These are phyloP conservation scores for Mungos mungo DNA, from an alignment of 2,113 vertebrate genomes.

Conservation along the genomic window DNA sequence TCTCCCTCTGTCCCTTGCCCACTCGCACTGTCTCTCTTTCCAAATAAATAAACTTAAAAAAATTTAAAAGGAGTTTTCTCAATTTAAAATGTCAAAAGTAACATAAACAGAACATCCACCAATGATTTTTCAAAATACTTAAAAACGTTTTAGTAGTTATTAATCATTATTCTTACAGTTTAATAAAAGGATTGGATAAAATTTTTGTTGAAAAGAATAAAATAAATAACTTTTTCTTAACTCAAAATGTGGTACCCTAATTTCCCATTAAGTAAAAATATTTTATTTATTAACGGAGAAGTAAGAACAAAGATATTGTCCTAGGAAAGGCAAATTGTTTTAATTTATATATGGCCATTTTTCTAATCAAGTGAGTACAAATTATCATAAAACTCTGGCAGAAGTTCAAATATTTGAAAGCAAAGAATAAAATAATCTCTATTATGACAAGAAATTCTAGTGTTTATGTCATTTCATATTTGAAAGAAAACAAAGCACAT, in stretches of 20 bases:
- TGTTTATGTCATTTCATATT: conserved; percentile 2
- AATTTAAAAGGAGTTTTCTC: background rate
- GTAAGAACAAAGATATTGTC: conserved; percentile 52
- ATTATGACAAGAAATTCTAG: background rate
- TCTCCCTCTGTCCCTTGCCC: too few species aligned
- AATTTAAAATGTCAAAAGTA: conserved; percentile 19
- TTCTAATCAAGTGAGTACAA: conserved; percentile 47
- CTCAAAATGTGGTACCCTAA: background rate
- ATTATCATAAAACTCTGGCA: conserved; percentile 40
- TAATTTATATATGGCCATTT: conserved; percentile 58
- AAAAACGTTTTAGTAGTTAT: background rate
- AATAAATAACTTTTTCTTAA: conserved; percentile 27
- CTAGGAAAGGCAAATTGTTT: conserved; percentile 53
- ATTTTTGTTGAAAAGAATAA: conserved; percentile 26
- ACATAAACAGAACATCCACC: background rate
- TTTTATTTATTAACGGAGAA: conserved; percentile 51
- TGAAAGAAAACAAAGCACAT: background rate
- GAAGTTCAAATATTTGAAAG: conserved; percentile 44
- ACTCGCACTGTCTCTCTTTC: too few species aligned
- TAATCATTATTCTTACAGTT: background rate
- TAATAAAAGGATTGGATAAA: conserved; percentile 57
- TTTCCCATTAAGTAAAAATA: conserved; percentile 48
- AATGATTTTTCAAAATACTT: conserved; percentile 45
- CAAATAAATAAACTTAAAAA: too few species aligned
- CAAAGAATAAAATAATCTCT: conserved; percentile 28